Percentiles rank a stretch among this genome's conserved stretches.
These are phyloP conservation scores for Ammodramus savannarum DNA, from an alignment of 2,113 vertebrate species.

Conservation along the genomic window DNA sequence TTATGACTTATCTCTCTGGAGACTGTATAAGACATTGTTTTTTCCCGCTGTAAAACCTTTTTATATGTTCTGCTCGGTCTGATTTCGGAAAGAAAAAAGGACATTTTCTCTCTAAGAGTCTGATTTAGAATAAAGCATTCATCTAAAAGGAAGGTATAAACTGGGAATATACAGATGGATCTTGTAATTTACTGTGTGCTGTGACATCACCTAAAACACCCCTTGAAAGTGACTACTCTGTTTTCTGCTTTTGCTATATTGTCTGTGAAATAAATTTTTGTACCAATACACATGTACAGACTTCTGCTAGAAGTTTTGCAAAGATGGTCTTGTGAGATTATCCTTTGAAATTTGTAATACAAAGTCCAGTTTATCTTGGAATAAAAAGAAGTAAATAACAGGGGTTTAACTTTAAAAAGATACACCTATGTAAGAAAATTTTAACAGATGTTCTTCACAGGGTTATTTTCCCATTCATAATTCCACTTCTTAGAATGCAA, in stretches of 20 bases:
- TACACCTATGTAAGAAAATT: neutral
- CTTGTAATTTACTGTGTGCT: neutral
- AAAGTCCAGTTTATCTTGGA: neutral
- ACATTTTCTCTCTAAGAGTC: neutral
- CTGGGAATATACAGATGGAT: neutral
- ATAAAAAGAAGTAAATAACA: neutral
- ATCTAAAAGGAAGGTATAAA: neutral
- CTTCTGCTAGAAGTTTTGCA: neutral
- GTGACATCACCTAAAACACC: neutral
- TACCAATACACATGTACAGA: neutral
- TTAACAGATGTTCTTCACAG: neutral
- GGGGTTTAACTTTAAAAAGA: neutral
- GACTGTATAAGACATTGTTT: neutral
- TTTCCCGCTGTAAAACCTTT: neutral
- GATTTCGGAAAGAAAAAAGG: neutral
- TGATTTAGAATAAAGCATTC: neutral
- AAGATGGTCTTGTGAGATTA: neutral
- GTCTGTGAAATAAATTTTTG: neutral
- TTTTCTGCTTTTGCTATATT: neutral
- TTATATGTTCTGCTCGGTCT: neutral
- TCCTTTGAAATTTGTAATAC: neutral
- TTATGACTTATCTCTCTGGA: neutral
- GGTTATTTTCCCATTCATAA: constrained; percentile 11
- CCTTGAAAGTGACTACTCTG: neutral
- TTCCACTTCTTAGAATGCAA: neutral